A percentile compares a stretch with the other conserved stretches of the same genome.
Conservation (phyloP, 2,888 invertebrate species). For the Carabus problematicus region DNA sequence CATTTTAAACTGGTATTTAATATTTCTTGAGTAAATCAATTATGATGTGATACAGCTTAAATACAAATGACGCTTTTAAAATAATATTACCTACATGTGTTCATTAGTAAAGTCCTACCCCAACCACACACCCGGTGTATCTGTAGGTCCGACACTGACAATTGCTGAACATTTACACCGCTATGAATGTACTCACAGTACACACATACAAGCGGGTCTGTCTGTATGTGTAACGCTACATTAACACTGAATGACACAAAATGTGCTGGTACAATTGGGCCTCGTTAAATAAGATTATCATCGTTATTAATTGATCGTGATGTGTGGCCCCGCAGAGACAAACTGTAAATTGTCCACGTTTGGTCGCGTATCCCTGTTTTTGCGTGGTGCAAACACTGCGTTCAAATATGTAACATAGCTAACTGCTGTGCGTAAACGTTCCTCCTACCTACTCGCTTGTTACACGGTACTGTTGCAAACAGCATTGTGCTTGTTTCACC, state of each 20-base stretch:
- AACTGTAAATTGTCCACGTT: conserved; percentile 49
- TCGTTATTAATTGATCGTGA: conserved; percentile 58
- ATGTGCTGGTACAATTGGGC: conserved; percentile 52
- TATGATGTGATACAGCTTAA: too few relatives aligned
- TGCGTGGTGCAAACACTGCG: not conserved
- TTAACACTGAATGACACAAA: conserved; percentile 42
- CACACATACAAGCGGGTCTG: conserved; percentile 9
- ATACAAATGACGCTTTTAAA: too few relatives aligned
- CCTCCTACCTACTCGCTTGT: too few relatives aligned
- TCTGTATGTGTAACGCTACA: conserved; percentile 14
- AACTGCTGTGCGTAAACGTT: too few relatives aligned
- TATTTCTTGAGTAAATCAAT: too few relatives aligned
- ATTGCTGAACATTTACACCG: not conserved
- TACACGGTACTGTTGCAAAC: too few relatives aligned
- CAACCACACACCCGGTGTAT: not conserved
- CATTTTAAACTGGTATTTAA: too few relatives aligned
- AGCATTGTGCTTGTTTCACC: too few relatives aligned
- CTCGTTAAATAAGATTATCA: conserved; percentile 59
- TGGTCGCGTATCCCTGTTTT: conserved; percentile 12
- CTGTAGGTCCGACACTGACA: not conserved
- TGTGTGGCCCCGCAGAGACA: conserved; percentile 55
- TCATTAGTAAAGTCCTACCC: too few relatives aligned
- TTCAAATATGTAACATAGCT: conserved; percentile 9
- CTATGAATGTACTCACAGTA: not conserved
- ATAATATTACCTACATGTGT: too few relatives aligned